Conservation (phyloP, 2,888 invertebrate species). For the Drosophila pseudotakahashii region DNA sequence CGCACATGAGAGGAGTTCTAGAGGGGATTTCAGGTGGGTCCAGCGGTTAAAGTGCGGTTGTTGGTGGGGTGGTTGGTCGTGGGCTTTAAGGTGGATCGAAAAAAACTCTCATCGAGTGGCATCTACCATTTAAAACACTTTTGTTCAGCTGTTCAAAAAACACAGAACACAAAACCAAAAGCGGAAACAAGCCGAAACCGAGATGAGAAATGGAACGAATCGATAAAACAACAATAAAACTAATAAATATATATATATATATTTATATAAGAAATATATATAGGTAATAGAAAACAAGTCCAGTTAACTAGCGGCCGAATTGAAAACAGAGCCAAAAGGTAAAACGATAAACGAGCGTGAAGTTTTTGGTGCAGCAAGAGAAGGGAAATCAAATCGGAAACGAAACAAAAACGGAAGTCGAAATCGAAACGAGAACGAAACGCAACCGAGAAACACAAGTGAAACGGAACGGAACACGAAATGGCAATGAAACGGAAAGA, state of each 20-base stretch:
- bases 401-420: conserved; percentile 10
- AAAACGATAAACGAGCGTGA: conserved; percentile 43
- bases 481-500: conserved; percentile 36
- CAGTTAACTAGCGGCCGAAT: conserved; percentile 40
- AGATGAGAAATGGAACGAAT: conserved; percentile 35
- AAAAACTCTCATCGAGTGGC: conserved; percentile 18
- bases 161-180: conserved; percentile 48
- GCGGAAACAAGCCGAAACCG: conserved; percentile 44
- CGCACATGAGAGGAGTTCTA: conserved; percentile 33
- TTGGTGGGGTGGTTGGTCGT: conserved; percentile 19
- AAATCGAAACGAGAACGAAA: conserved; percentile 4
- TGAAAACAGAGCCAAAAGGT: conserved; percentile 12
- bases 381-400: conserved; percentile 20
- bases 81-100: conserved; percentile 11
- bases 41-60: conserved; percentile 25
- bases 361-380: conserved; percentile 65
- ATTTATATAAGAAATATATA: conserved; percentile 10
- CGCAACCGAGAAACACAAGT: conserved; percentile 6
- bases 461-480: conserved; percentile 34
- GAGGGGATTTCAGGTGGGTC: conserved; percentile 9
- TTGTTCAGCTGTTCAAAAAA: conserved; percentile 36
- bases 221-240: conserved; percentile 12
- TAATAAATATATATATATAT: neutral
- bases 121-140: conserved; percentile 46
- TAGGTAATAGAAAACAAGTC: neutral